Conservation (phyloP, 2,797 vertebrate genomes). For the Paramormyrops hopkinsi region DNA sequence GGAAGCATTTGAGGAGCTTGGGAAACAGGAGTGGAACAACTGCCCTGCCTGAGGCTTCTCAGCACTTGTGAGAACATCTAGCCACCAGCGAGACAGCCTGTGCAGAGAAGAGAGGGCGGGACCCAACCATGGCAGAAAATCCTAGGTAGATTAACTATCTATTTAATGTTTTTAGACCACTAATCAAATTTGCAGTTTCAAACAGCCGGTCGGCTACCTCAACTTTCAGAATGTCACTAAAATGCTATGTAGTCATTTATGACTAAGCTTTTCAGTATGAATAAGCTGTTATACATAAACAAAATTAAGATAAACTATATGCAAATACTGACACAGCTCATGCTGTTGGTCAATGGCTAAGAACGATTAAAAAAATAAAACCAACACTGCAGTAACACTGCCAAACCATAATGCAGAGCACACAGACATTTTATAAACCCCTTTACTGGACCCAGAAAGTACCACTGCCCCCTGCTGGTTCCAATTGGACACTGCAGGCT, state of each 20-base stretch:
- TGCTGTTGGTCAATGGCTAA: background rate
- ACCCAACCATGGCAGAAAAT: conserved; percentile 58
- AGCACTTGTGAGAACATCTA: conserved; percentile 44
- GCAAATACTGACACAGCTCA: background rate
- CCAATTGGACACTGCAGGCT: conserved; percentile 16
- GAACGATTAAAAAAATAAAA: background rate
- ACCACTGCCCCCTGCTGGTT: conserved; percentile 60
- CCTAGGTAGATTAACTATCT: background rate
- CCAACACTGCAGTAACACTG: background rate
- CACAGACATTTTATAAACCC: background rate
- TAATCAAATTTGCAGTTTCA: background rate
- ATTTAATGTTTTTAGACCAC: background rate
- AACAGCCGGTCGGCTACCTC: background rate
- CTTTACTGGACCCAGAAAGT: conserved; percentile 36
- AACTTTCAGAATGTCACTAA: background rate
- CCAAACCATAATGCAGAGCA: background rate
- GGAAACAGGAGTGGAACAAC: conserved; percentile 45
- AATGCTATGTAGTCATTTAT: background rate
- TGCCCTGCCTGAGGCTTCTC: conserved; percentile 44
- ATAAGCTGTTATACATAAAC: background rate
- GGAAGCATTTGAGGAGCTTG: conserved; percentile 18
- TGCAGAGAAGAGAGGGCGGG: conserved; percentile 63
- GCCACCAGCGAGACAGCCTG: conserved; percentile 21
- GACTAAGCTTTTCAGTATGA: background rate
- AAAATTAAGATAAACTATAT: background rate